These are phyloP conservation scores for Ommatoiulus sabulosus DNA, from an alignment of 2,888 invertebrate genomes.

Conservation along the genomic window DNA sequence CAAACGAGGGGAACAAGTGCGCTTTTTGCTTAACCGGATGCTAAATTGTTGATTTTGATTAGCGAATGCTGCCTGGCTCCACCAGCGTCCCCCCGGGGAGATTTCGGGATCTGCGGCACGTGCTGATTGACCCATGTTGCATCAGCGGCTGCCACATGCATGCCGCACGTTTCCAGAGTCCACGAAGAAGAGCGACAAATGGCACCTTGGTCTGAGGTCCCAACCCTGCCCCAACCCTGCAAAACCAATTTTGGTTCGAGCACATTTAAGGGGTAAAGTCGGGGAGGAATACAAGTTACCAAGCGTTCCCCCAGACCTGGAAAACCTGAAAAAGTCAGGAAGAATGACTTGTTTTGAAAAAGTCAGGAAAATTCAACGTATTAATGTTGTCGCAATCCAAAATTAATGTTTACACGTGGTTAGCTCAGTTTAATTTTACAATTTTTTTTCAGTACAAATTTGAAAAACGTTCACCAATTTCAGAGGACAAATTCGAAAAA, in stretches of 20 bases:
- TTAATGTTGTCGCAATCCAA: no score
- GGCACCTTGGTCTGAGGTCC: not conserved
- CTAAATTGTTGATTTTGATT: constrained; percentile 27
- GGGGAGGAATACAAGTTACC: no score
- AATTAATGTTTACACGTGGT: no score
- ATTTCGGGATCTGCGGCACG: not conserved
- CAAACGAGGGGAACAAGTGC: constrained; percentile 2
- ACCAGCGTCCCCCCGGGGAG: not conserved
- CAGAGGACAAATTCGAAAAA: no score
- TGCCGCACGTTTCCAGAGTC: not conserved
- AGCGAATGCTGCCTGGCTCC: not conserved
- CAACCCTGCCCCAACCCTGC: not conserved
- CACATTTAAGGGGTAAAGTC: not conserved
- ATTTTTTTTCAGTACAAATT: no score
- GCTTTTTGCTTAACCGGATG: constrained; percentile 22
- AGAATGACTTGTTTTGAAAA: no score
- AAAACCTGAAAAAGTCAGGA: no score
- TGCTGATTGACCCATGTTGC: not conserved
- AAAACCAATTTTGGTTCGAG: not conserved
- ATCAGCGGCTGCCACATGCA: not conserved
- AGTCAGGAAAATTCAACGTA: no score
- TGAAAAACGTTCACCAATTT: no score
- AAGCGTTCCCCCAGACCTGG: no score
- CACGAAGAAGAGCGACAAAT: not conserved
- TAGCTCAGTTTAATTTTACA: no score